phyloP scores from a whole-genome alignment of 2,888 invertebrate species.

The Melanostoma scalare region DNA sequence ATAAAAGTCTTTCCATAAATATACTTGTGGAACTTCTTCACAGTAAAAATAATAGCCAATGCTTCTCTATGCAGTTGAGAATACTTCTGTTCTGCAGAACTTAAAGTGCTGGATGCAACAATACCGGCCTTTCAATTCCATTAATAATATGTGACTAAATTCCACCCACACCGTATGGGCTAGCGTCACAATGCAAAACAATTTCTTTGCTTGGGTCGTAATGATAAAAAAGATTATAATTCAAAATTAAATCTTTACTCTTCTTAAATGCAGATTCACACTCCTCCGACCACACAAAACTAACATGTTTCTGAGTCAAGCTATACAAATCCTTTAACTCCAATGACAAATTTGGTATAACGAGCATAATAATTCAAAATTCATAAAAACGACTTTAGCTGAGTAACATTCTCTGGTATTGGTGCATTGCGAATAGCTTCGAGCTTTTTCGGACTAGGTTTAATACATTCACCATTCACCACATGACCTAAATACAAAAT shows the following conservation, averaged over 20 bases:
- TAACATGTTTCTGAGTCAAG: too few species aligned
- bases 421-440: slow-evolving; percentile 2
- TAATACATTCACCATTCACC: neutral
- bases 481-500: neutral
- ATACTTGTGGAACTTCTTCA: slow-evolving; percentile 31
- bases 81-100: slow-evolving; percentile 14
- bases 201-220: too few species aligned
- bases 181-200: too few species aligned
- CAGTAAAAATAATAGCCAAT: slow-evolving; percentile 18
- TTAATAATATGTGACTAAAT: neutral
- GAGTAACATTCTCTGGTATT: neutral
- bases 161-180: too few species aligned
- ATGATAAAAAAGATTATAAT: neutral
- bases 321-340: too few species aligned
- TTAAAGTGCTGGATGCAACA: slow-evolving; percentile 21
- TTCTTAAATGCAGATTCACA: too few species aligned
- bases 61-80: slow-evolving; percentile 23
- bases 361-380: slow-evolving; percentile 9
- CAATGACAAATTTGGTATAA: slow-evolving; percentile 1
- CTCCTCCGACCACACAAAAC: too few species aligned
- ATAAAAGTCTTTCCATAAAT: slow-evolving; percentile 17
- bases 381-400: neutral
- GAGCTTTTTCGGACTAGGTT: neutral
- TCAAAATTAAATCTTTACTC: neutral
- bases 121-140: neutral